Percentiles rank a stretch among this genome's conserved stretches.
These are phyloP conservation scores for Leucophenga varia DNA, from an alignment of 1,140 invertebrate genomes.

Conservation along the genomic window DNA sequence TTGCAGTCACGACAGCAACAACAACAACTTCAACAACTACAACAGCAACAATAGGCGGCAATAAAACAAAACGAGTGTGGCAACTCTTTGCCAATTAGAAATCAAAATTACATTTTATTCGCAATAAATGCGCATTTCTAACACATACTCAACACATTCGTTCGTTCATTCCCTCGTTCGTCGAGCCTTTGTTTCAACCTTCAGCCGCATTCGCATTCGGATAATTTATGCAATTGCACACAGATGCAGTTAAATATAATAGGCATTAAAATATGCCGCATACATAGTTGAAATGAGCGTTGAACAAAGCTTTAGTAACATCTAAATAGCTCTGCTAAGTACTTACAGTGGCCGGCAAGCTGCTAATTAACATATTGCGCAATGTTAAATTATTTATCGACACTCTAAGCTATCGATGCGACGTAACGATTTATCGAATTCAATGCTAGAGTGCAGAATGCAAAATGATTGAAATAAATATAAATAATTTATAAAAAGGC, in stretches of 20 bases:
- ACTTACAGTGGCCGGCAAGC: background rate
- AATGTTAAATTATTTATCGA: background rate
- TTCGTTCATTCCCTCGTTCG: slow-evolving; percentile 3
- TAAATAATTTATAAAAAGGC: no score
- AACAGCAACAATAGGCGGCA: slow-evolving; percentile 5
- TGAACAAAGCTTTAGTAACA: slow-evolving; percentile 10
- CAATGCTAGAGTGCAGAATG: no score
- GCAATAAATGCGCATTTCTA: slow-evolving; percentile 48
- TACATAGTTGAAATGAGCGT: slow-evolving; percentile 15
- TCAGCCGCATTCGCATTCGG: slow-evolving; percentile 4
- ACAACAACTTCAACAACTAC: slow-evolving; percentile 12
- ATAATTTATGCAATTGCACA: slow-evolving; percentile 19
- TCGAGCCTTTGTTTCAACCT: slow-evolving; percentile 24
- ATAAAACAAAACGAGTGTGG: slow-evolving; percentile 16
- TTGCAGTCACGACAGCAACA: slow-evolving; percentile 27
- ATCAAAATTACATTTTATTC: slow-evolving; percentile 33
- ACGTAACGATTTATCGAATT: no score
- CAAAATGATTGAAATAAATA: no score
- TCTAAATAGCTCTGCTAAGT: no score
- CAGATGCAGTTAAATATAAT: slow-evolving; percentile 19
- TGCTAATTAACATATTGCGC: background rate
- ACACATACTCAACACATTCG: slow-evolving; percentile 14
- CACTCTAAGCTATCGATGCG: background rate
- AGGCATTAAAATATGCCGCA: slow-evolving; percentile 16
- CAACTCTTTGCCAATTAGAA: slow-evolving; percentile 32